Evolutionary conservation across 2,113 vertebrate genomes (phyloP), one percentile per base, ranked within the genome.

Genomic region (Sturnus vulgaris): DNA sequence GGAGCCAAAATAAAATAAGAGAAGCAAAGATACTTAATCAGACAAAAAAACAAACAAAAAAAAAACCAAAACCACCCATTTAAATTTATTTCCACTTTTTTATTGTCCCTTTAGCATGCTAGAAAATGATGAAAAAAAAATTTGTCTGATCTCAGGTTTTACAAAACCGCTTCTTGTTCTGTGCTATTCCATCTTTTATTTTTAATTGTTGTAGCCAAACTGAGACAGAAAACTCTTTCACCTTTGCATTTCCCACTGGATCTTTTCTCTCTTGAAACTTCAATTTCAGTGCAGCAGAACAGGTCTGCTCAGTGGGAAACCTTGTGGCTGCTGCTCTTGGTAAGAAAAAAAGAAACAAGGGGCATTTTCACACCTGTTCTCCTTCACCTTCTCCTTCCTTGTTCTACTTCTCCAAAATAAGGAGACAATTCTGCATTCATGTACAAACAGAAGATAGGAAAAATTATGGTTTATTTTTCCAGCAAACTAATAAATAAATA

Each of bases 51-150:
- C 39, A 40, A 40, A 39, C 10, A 12, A 52, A 40, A 21, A 56
- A 25, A 44, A 12, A 8, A 1, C 3, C 5, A 11, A 37, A 61
- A 10, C 0, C 2, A 19, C 5, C 0, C 2, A n/a, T 49, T 49
- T 2, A 37, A 42, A 86, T 31, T 72, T 13, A 24, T 73, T 82
- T 87, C 50, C 4, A 9, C 11, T 47, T 61, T 28, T 2, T 68
- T 89, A 23, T 44, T 31, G 40, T 55, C 11, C 28, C 1, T 68
- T 78, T 72, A 77, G 5, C 11, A 57, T 83, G 23, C 18, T 52
- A 71, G 77, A 47, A 27, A n/a, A 60, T 49, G 6, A 19, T 17
- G 15, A 42, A 70, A 61, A 70, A 61, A 12, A 1, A 3, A 3
- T 5, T 59, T 37, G 9, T 11, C 40, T 64, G 15, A 64, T 73